Evolutionary conservation across 2,113 vertebrate genomes (phyloP), one percentile per base, ranked within the genome.

Genomic region (Dolichallabes microphthalmus): DNA sequence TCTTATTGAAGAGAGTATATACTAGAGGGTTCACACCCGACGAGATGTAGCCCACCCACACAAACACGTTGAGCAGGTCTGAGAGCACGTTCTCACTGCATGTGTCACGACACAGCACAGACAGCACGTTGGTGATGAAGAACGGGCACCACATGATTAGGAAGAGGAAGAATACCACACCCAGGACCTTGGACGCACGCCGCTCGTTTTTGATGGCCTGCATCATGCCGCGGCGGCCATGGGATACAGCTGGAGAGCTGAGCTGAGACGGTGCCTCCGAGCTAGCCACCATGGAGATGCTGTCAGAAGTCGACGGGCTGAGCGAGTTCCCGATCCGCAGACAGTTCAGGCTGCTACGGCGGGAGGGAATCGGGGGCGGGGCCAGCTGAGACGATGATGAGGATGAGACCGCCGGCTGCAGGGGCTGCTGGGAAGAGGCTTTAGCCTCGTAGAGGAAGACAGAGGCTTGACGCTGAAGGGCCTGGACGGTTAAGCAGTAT

Each of bases 61-160:
- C 98, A 69, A 99, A 99, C 45, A 99, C 96, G 22, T 98, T 98
- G 17, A 99, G 95, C 15, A 99, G 96, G 53, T 99, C 97, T 0
- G 93, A 93, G 52, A 99, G 93, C 57, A 99, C 94, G 13, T 94
- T 93, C 88, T 95, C 93, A 0, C 98, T 94, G 9, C 98, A 99
- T 58, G 96, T 91, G 60, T 93, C 95, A 10, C 89, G 95, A 91
- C 98, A 99, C 81, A 99, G 94, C 25, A 99, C 98, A 0, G 94
- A 97, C 90, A 98, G 95, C 89, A 99, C 96, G 35, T 99, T 99
- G 39, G 98, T 99, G 93, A 99, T 96, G 92, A 99, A 99, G 87
- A 99, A 99, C 0, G 98, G 98, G 90, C 98, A 99, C 98, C 98
- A 99, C 98, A 99, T 98, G 88, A 99, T 84, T 86, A 99, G 96